Evolutionary conservation across 2,797 vertebrate genomes (phyloP).

Genomic region (Graptemys geographica): DNA sequence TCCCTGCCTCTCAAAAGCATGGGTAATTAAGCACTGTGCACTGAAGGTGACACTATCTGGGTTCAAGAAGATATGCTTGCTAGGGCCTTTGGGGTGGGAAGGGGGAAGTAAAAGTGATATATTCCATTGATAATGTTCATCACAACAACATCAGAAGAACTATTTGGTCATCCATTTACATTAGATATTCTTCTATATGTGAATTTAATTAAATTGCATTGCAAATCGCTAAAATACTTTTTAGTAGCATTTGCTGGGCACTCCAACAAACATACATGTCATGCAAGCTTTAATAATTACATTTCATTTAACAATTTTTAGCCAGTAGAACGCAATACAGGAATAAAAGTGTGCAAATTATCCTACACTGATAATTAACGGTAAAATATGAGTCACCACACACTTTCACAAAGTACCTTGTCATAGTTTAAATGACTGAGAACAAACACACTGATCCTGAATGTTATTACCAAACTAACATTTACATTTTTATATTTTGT

Average conservation of each 20-base stretch:
- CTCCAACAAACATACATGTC: slow-evolving; percentile 39
- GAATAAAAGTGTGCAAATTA: slow-evolving; percentile 48
- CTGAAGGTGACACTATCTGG: background rate
- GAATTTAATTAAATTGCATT: slow-evolving; percentile 69
- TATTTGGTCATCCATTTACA: slow-evolving; percentile 49
- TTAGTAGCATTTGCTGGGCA: slow-evolving; percentile 54
- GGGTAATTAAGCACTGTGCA: background rate
- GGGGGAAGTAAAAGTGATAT: background rate
- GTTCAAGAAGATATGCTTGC: background rate
- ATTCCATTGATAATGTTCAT: background rate
- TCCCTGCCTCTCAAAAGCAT: background rate
- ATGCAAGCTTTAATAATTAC: slow-evolving; percentile 51
- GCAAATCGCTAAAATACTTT: slow-evolving; percentile 54
- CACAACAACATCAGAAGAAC: background rate
- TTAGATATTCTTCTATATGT: slow-evolving; percentile 51
- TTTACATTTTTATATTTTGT: background rate
- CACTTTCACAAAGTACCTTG: background rate
- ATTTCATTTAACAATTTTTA: slow-evolving; percentile 42
- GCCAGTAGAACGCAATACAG: slow-evolving; percentile 13
- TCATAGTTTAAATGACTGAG: background rate
- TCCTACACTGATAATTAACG: slow-evolving; percentile 41
- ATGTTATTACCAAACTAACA: background rate
- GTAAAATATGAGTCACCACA: slow-evolving; percentile 12
- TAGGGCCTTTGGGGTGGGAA: too few species aligned
- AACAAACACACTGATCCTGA: slow-evolving; percentile 15